A percentile compares a stretch with the other conserved stretches of the same genome.
Evolutionary conservation across 2,888 invertebrate species (phyloP).

Genomic region (Ectemnius continuus): DNA sequence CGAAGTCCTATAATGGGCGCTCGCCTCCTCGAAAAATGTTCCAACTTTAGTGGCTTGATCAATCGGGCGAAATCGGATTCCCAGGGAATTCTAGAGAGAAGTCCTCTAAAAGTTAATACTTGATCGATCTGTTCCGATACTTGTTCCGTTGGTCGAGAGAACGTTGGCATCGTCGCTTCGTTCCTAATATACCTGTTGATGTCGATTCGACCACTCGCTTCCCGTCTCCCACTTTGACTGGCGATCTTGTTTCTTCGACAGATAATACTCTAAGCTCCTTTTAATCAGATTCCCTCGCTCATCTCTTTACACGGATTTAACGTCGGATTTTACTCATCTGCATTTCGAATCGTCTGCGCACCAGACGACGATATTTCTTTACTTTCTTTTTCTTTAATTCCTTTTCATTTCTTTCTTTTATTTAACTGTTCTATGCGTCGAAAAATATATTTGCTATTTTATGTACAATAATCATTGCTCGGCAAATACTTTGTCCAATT

Average conservation of each 20-base stretch:
- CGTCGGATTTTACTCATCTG: neutral
- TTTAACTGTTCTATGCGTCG: too few species aligned
- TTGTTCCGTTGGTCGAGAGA: neutral
- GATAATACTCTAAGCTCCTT: neutral
- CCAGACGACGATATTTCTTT: too few species aligned
- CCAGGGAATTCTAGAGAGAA: neutral
- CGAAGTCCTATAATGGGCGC: conserved; percentile 2
- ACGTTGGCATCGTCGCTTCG: conserved; percentile 10
- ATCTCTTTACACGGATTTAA: neutral
- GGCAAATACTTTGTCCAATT: too few species aligned
- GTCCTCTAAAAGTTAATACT: conserved; percentile 11
- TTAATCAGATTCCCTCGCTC: neutral
- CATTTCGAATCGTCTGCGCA: neutral
- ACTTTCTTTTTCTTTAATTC: too few species aligned
- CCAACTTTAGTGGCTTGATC: too few species aligned
- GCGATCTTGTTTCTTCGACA: neutral
- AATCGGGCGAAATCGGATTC: neutral
- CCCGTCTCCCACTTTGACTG: neutral
- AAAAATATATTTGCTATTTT: too few species aligned
- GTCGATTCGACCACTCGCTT: conserved; percentile 7
- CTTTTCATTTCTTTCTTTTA: too few species aligned
- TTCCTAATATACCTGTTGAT: conserved; percentile 36
- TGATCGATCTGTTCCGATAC: neutral
- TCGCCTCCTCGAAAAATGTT: conserved; percentile 1
- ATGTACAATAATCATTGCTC: too few species aligned